A percentile compares a stretch with the other conserved stretches of the same genome.
Evolutionary conservation across 2,888 invertebrate species (phyloP).

Genomic region (Andrena praecox): DNA sequence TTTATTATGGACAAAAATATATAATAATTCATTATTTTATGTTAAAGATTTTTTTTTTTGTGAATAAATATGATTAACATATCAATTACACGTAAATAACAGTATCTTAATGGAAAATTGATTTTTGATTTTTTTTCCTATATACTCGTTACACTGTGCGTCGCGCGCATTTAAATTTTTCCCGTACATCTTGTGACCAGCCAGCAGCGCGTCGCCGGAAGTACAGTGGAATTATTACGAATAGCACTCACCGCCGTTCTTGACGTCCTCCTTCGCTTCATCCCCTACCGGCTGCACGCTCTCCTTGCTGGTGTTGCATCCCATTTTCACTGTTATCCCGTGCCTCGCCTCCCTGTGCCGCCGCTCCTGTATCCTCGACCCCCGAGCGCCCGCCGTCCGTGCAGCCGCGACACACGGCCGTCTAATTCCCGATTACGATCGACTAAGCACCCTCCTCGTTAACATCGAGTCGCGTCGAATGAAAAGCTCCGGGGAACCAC

Average conservation of each 20-base stretch:
- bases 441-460: slow-evolving; percentile 47
- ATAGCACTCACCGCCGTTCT: slow-evolving; percentile 80
- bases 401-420: slow-evolving; percentile 41
- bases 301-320: slow-evolving; percentile 88
- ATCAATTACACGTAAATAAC: too few species aligned
- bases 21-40: too few species aligned
- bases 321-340: slow-evolving; percentile 82
- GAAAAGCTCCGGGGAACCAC: slow-evolving; percentile 1
- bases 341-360: slow-evolving; percentile 1
- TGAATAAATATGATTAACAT: too few species aligned
- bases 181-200: not conserved
- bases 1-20: too few species aligned
- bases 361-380: slow-evolving; percentile 30
- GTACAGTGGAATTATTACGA: not conserved
- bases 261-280: slow-evolving; percentile 80
- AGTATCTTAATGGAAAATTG: too few species aligned
- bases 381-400: slow-evolving; percentile 50
- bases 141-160: too few species aligned
- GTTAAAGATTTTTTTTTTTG: too few species aligned
- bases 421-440: slow-evolving; percentile 54
- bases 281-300: slow-evolving; percentile 83
- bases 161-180: slow-evolving; percentile 3
- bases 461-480: slow-evolving; percentile 50
- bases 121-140: too few species aligned
- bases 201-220: not conserved